A percentile compares a stretch with the other conserved stretches of the same genome.
Conservation (phyloP, 2,888 invertebrate genomes). For the Drosophila mayaguana region DNA sequence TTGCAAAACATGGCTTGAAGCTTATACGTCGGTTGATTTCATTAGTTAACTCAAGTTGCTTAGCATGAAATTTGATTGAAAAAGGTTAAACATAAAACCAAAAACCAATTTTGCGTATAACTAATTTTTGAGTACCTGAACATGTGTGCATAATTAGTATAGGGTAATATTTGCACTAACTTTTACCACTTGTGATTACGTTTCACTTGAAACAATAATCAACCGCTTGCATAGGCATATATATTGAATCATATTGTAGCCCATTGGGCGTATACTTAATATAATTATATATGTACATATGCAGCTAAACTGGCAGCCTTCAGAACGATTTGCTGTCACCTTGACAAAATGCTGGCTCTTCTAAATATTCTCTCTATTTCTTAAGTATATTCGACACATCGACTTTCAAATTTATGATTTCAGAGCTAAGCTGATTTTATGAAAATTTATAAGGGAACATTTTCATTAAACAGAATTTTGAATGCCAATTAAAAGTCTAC, state of each 20-base stretch:
- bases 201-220: too few relatives aligned
- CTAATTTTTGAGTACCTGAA: neutral
- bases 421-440: neutral
- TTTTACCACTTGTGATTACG: too few relatives aligned
- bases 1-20: constrained; percentile 5
- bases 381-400: too few relatives aligned
- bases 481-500: too few relatives aligned
- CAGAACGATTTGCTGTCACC: too few relatives aligned
- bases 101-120: neutral
- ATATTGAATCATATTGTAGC: neutral
- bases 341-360: too few relatives aligned
- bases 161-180: too few relatives aligned
- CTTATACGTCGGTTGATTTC: neutral
- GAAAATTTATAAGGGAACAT: neutral
- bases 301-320: too few relatives aligned
- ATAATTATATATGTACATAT: neutral
- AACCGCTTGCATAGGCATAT: too few relatives aligned
- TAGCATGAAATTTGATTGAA: neutral
- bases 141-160: neutral
- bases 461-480: too few relatives aligned
- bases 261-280: neutral
- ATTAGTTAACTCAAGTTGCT: neutral
- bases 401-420: too few relatives aligned
- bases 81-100: neutral
- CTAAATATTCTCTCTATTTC: too few relatives aligned